phyloP scores from a whole-genome alignment of 1,140 invertebrate species.

The Latrodectus geometricus region DNA sequence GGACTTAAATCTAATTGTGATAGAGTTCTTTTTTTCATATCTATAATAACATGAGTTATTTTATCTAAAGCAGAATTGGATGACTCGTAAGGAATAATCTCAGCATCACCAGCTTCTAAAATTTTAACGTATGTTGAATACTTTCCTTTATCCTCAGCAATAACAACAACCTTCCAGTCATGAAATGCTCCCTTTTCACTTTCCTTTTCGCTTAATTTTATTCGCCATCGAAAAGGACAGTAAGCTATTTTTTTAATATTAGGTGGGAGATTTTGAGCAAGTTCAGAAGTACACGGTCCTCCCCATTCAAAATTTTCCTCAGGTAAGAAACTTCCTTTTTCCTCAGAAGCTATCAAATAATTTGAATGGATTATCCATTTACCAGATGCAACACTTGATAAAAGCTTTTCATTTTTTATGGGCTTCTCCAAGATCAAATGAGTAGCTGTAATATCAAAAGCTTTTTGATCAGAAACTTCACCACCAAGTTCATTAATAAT shows the following conservation, averaged over 20 bases:
- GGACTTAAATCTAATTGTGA: slow-evolving; percentile 25
- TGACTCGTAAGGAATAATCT: slow-evolving; percentile 9
- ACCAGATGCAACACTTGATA: slow-evolving; percentile 84
- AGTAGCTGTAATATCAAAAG: slow-evolving; percentile 78
- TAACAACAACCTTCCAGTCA: slow-evolving; percentile 49
- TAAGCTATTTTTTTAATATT: slow-evolving; percentile 31
- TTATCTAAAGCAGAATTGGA: slow-evolving; percentile 1
- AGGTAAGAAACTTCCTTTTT: slow-evolving; percentile 75
- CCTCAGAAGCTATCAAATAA: slow-evolving; percentile 79
- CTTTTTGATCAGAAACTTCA: slow-evolving; percentile 73
- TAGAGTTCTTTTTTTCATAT: slow-evolving; percentile 29
- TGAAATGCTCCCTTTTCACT: slow-evolving; percentile 38
- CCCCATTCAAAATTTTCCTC: slow-evolving; percentile 61
- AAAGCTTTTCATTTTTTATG: slow-evolving; percentile 85
- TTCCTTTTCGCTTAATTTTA: not conserved
- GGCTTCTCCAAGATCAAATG: slow-evolving; percentile 82
- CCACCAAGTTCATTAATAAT: slow-evolving; percentile 78
- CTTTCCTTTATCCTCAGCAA: slow-evolving; percentile 49
- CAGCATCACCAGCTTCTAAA: slow-evolving; percentile 45
- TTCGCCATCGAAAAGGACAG: slow-evolving; percentile 53
- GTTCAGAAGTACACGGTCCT: slow-evolving; percentile 4
- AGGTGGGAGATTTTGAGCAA: not conserved
- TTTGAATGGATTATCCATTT: slow-evolving; percentile 86
- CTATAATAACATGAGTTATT: slow-evolving; percentile 50
- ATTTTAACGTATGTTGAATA: slow-evolving; percentile 44